Conservation (phyloP, 2,888 invertebrate genomes). For the Conomelus anceps region DNA sequence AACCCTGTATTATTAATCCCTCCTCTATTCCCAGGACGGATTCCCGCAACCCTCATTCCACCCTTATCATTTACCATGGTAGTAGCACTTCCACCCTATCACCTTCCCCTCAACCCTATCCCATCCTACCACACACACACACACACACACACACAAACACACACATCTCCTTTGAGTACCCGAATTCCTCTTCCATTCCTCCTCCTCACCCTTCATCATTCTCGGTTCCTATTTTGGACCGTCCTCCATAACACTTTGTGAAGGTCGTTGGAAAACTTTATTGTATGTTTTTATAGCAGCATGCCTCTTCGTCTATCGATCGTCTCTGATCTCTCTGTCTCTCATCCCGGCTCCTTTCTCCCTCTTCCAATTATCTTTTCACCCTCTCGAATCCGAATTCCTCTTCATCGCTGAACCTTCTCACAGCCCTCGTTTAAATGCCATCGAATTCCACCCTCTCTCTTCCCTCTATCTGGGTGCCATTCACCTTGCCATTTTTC, state of each 20-base stretch:
- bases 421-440: not conserved
- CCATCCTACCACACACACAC: not conserved
- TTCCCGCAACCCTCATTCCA: not conserved
- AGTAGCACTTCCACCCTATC: not conserved
- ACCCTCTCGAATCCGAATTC: not conserved
- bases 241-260: not conserved
- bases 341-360: too few relatives aligned
- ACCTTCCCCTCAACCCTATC: too few relatives aligned
- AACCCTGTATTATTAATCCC: not conserved
- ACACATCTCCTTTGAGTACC: not conserved
- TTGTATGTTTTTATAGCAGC: constrained; percentile 8
- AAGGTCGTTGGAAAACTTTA: not conserved
- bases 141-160: too few relatives aligned
- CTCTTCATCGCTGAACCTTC: not conserved
- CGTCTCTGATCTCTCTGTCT: too few relatives aligned
- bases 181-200: not conserved
- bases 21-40: not conserved
- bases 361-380: not conserved
- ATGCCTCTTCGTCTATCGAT: not conserved
- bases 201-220: not conserved
- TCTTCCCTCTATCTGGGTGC: not conserved
- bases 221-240: not conserved
- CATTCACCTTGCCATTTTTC: constrained; percentile 8
- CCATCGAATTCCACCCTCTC: not conserved
- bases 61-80: not conserved